These are phyloP conservation scores for Catalaphyllia jardinei DNA, from an alignment of 64 coral and sea anemone species.

Conservation along the genomic window DNA sequence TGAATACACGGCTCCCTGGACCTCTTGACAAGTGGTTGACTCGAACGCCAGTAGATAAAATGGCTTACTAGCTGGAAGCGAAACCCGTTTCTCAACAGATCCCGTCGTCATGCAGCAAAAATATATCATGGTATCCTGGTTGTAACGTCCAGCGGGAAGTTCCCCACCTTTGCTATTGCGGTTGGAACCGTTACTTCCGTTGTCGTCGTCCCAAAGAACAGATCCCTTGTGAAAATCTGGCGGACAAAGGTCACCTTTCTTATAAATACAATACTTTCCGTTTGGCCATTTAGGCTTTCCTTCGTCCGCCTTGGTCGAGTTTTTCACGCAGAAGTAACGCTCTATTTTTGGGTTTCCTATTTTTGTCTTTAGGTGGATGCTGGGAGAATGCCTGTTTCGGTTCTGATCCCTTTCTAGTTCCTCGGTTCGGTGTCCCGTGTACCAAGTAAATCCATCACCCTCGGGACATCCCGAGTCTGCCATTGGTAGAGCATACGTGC, in stretches of 20 bases:
- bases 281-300: constrained; percentile 41
- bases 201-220: constrained; percentile 60
- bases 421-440: constrained; percentile 51
- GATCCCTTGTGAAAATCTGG: constrained; percentile 43
- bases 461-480: constrained; percentile 61
- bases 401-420: constrained; percentile 46
- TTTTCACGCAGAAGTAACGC: constrained; percentile 54
- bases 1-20: constrained; percentile 22
- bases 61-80: constrained; percentile 32
- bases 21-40: constrained; percentile 48
- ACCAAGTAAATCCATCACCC: constrained; percentile 28
- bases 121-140: constrained; percentile 43
- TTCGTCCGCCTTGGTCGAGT: constrained; percentile 1
- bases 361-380: constrained; percentile 31
- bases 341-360: constrained; percentile 23
- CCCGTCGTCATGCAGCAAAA: constrained; percentile 64
- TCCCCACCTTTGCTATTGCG: constrained; percentile 7
- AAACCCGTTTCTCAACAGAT: constrained; percentile 19
- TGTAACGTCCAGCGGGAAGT: constrained; percentile 56
- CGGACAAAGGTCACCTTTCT: constrained; percentile 38
- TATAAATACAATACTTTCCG: constrained; percentile 70
- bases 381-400: neutral
- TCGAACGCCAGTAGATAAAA: constrained; percentile 54
- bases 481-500: constrained; percentile 67
- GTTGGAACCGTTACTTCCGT: constrained; percentile 28